Base-by-base conservation (phyloP, 2,888 invertebrate genomes). In the Camponotus fellah region DNA sequence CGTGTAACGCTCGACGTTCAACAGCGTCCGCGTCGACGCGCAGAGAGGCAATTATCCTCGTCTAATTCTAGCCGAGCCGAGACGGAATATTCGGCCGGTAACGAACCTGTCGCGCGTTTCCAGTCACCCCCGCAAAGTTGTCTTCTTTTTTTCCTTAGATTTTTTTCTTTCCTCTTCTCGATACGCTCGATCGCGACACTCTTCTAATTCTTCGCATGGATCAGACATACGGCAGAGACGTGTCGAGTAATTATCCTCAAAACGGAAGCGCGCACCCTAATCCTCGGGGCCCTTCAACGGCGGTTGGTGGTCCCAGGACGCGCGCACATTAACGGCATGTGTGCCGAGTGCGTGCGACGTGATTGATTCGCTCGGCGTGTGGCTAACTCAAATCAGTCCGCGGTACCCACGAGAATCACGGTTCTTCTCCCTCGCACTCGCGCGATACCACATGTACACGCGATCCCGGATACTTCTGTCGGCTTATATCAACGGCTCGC, bases 321-420 rank as follows among this genome's bases (percentile, higher is more conserved):
- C 89, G 89, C 89, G 90, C 92, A 93, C 93, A 93, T 94, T 93
- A 94, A 92, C 93, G 91, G 91, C 94, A 93, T 93, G 92, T 93
- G 94, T 90, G 92, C 91, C 92, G 91, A 92, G 92, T 93, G 93
- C 92, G 90, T 90, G 91, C 93, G 93, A 93, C 93, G 92, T 93
- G 93, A 94, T 94, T 94, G 93, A 94, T 94, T 93, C 89, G 87
- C 93, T 90, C 90, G 91, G 93, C 92, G 92, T 92, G 93, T 90
- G 88, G 91, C 88, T 90, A 91, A 90, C 91, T 90, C 88, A 87
- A 86, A 87, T 89, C 91, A 90, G 87, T 87, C 46, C 87, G 83
- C 85, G 85, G 71, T 64, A 74, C 74, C 62, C 43, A 79, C 46
- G 85, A 75, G 49, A 62, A 72, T 64, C 76, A 68, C 53, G 37